Evolutionary conservation across 2,797 vertebrate species (phyloP).

Genomic region (Chanos chanos): DNA sequence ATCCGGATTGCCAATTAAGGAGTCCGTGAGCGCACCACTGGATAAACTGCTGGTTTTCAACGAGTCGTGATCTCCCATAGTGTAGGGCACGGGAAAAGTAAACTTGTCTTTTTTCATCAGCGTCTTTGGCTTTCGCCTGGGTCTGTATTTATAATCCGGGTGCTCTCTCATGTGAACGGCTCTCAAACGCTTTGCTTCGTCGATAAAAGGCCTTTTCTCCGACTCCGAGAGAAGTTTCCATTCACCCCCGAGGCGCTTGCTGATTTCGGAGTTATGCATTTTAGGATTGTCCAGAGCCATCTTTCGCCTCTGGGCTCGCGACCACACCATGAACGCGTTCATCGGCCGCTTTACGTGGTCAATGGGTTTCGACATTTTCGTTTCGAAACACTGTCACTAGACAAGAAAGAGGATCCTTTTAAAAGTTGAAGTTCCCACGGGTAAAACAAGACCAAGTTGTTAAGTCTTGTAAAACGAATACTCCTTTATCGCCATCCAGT

Average conservation of each 20-base stretch:
- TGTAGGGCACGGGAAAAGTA: constrained; percentile 77
- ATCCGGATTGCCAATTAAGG: constrained; percentile 71
- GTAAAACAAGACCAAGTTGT: too few relatives aligned
- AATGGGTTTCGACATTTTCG: constrained; percentile 76
- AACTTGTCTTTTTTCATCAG: constrained; percentile 81
- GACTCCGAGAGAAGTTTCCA: constrained; percentile 74
- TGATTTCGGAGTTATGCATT: constrained; percentile 88
- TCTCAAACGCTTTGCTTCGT: constrained; percentile 80
- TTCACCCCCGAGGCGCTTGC: constrained; percentile 79
- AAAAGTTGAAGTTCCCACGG: too few relatives aligned
- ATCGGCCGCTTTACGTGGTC: constrained; percentile 83
- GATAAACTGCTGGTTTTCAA: constrained; percentile 67
- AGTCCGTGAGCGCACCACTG: constrained; percentile 67
- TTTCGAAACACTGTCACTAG: too few relatives aligned
- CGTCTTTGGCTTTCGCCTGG: constrained; percentile 78
- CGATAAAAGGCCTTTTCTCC: constrained; percentile 83
- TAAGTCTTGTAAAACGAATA: too few relatives aligned
- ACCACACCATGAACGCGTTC: constrained; percentile 83
- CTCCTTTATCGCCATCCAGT: too few relatives aligned
- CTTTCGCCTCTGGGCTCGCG: constrained; percentile 78
- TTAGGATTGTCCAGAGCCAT: constrained; percentile 88
- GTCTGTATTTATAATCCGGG: constrained; percentile 84
- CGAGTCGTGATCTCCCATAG: constrained; percentile 70
- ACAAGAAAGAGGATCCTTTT: too few relatives aligned
- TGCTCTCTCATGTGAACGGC: constrained; percentile 87